These are phyloP conservation scores for Macrobrachium nipponense DNA, from an alignment of 1,140 invertebrate genomes.

Conservation along the genomic window DNA sequence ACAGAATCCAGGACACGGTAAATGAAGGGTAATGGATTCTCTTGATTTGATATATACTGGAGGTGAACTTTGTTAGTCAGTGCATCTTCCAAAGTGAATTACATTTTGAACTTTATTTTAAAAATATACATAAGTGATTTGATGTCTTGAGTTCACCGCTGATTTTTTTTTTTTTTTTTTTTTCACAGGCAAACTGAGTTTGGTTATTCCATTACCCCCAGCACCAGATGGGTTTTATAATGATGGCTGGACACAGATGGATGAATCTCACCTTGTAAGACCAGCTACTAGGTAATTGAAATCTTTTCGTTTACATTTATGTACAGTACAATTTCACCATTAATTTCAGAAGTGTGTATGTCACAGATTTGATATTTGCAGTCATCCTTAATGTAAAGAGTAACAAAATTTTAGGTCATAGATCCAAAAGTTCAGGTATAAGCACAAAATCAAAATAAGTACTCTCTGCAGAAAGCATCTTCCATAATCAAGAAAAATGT, in stretches of 20 bases:
- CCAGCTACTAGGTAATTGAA: conserved; percentile 50
- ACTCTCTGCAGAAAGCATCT: no score
- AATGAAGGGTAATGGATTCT: neutral
- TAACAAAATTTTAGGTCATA: no score
- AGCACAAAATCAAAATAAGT: no score
- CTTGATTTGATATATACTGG: neutral
- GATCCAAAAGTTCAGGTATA: no score
- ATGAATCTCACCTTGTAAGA: conserved; percentile 58
- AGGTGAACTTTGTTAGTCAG: neutral
- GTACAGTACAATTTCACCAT: neutral
- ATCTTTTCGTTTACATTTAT: neutral
- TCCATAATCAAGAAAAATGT: no score
- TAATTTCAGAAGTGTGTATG: neutral
- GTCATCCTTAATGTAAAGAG: no score
- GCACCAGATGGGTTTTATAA: conserved; percentile 60
- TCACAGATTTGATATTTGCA: no score
- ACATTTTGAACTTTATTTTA: neutral
- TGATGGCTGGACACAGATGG: conserved; percentile 64
- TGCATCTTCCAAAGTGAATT: neutral
- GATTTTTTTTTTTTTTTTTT: neutral
- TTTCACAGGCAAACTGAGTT: conserved; percentile 49
- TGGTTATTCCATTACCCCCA: conserved; percentile 63
- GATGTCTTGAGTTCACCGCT: no score
- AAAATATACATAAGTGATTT: no score
- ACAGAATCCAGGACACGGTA: conserved; percentile 54